Percentiles rank a stretch among this genome's conserved stretches.
Evolutionary conservation across 2,113 vertebrate species (phyloP).

Genomic region (Micromys minutus): DNA sequence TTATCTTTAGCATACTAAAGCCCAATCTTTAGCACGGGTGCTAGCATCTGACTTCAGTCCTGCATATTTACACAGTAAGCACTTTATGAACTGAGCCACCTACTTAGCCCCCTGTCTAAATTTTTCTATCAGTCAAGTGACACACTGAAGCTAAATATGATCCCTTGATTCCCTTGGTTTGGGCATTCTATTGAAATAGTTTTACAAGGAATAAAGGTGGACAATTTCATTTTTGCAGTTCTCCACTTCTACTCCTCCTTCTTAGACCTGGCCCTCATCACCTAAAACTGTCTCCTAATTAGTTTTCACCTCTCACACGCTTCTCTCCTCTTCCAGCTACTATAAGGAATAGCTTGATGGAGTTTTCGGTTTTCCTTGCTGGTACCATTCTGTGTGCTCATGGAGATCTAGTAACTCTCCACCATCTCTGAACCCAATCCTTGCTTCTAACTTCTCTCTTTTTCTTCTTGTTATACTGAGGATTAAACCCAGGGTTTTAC

Average conservation of each 20-base stretch:
- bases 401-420: background rate
- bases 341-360: background rate
- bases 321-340: background rate
- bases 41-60: background rate
- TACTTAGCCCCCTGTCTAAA: background rate
- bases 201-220: background rate
- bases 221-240: conserved; percentile 12
- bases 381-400: background rate
- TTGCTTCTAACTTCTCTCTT: background rate
- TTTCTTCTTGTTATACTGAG: background rate
- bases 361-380: conserved; percentile 20
- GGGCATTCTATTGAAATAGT: conserved; percentile 3
- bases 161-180: background rate
- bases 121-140: conserved; percentile 13
- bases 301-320: background rate
- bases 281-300: conserved; percentile 5
- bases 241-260: background rate
- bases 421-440: background rate
- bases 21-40: background rate
- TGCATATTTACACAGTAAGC: background rate
- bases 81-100: background rate
- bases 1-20: background rate
- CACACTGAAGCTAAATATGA: background rate
- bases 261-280: background rate
- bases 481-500: background rate